These are phyloP conservation scores for Sporophila hypoxantha DNA, from an alignment of 2,113 vertebrate genomes.

Conservation along the genomic window DNA sequence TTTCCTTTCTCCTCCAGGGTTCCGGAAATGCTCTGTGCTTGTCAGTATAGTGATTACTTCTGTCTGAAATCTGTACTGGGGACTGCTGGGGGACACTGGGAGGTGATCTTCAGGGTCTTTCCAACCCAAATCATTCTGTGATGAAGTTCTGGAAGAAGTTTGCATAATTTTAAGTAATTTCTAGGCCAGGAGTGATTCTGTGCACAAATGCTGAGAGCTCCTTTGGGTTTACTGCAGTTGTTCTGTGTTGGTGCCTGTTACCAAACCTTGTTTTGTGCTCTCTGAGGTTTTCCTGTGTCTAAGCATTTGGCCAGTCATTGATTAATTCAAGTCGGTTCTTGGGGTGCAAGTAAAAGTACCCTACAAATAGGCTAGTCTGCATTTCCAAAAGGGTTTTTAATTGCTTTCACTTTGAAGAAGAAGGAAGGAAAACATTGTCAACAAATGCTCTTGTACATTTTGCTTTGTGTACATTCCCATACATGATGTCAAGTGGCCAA, in stretches of 20 bases:
- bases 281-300: not conserved
- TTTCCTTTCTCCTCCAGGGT: not conserved
- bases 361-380: not conserved
- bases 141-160: not conserved
- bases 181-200: not conserved
- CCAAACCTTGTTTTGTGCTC: not conserved
- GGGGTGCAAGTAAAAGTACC: not conserved
- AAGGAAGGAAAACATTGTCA: not conserved
- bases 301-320: not conserved
- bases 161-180: not conserved
- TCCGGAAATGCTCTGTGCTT: fast-evolving
- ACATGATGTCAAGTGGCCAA: not conserved
- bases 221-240: not conserved
- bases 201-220: not conserved
- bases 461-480: not conserved
- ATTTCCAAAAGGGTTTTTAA: not conserved
- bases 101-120: not conserved
- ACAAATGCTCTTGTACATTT: not conserved
- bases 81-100: not conserved
- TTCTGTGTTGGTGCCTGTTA: not conserved
- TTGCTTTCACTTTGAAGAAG: not conserved
- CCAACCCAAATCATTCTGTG: not conserved
- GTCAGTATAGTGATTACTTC: not conserved
- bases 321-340: not conserved
- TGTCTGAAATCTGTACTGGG: not conserved